Conservation (phyloP, 2,888 invertebrate species). For the Clanis bilineata region DNA sequence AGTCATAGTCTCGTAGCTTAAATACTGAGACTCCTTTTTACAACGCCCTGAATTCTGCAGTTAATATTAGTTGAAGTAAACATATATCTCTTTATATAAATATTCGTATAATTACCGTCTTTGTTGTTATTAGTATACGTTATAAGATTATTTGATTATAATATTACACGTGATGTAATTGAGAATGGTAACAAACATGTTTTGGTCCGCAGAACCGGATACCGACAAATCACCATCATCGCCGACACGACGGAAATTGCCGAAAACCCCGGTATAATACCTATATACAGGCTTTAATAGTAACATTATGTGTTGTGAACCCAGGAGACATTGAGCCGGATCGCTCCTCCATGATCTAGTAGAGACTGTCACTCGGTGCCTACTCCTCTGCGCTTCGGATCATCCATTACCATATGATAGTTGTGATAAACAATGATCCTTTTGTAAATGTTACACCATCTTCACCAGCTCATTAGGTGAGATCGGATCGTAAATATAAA, state of each 20-base stretch:
- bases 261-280: slow-evolving; percentile 98
- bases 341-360: slow-evolving; percentile 68
- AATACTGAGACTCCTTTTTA: too few species aligned
- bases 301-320: slow-evolving; percentile 83
- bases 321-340: slow-evolving; percentile 70
- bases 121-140: too few species aligned
- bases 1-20: too few species aligned
- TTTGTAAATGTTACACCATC: slow-evolving; percentile 56
- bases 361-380: slow-evolving; percentile 80
- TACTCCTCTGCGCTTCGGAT: slow-evolving; percentile 74
- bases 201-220: slow-evolving; percentile 88
- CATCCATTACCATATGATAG: slow-evolving; percentile 53
- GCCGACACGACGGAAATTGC: slow-evolving; percentile 96
- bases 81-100: too few species aligned
- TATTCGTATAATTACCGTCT: too few species aligned
- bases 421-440: slow-evolving; percentile 49
- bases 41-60: too few species aligned
- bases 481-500: slow-evolving; percentile 34
- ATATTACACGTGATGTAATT: slow-evolving; percentile 21
- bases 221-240: slow-evolving; percentile 93
- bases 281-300: slow-evolving; percentile 79
- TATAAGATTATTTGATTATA: background rate
- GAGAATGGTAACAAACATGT: slow-evolving; percentile 53
- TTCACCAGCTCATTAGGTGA: slow-evolving; percentile 33
- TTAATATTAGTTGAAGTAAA: too few species aligned